These are phyloP conservation scores for Lacanobia oleracea DNA, from an alignment of 2,888 invertebrate species.

Conservation along the genomic window DNA sequence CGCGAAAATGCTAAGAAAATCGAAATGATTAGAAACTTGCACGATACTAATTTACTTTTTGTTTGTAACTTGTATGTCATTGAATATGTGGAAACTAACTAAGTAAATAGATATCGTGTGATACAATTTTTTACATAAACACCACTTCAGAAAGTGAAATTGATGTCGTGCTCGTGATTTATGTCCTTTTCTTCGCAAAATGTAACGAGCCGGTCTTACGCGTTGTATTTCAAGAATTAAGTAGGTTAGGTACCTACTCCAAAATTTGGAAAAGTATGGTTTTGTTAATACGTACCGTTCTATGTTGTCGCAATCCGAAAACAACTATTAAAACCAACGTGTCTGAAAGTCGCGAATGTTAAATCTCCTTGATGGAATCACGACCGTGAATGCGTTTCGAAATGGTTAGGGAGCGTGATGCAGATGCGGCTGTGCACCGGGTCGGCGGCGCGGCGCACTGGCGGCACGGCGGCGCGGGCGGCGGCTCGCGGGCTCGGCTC, in stretches of 20 bases:
- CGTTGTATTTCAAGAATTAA: conserved; percentile 9
- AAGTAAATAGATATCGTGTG: conserved; percentile 46
- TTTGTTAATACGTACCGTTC: conserved; percentile 67
- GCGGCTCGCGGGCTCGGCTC: conserved; percentile 52
- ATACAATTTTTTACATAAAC: conserved; percentile 49
- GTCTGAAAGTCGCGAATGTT: conserved; percentile 65
- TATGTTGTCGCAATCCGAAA: conserved; percentile 61
- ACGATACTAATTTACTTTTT: conserved; percentile 42
- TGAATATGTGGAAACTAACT: conserved; percentile 32
- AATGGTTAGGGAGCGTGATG: conserved; percentile 67
- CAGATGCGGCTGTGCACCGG: conserved; percentile 63
- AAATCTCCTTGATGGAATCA: conserved; percentile 71
- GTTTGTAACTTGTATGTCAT: conserved; percentile 15
- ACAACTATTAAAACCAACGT: conserved; percentile 63
- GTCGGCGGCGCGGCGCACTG: conserved; percentile 55
- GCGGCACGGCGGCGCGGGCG: conserved; percentile 57
- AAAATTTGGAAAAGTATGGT: conserved; percentile 6
- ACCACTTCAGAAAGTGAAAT: conserved; percentile 53
- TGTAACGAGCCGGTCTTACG: conserved; percentile 21
- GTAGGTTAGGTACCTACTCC: not conserved
- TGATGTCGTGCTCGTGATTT: conserved; percentile 33
- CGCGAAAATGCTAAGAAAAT: conserved; percentile 33
- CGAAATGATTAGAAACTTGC: conserved; percentile 2
- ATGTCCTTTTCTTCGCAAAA: conserved; percentile 26
- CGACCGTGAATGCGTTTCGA: conserved; percentile 78